Evolutionary conservation across 1,140 invertebrate species (phyloP).

Genomic region (Sarcophaga peregrina): DNA sequence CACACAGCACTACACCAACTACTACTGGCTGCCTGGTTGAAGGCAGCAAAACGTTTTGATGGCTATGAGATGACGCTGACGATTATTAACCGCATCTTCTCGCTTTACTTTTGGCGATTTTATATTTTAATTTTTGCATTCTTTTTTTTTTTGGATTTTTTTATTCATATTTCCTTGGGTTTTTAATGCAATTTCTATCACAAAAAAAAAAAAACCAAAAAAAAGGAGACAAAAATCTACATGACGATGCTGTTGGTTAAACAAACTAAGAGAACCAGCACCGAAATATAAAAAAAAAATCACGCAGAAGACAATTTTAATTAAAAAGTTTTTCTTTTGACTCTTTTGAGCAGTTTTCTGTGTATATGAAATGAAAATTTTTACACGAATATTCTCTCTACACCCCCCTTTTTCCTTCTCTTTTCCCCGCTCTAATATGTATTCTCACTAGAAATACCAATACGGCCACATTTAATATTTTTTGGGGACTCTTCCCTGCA

Average conservation of each 20-base stretch:
- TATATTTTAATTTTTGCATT: slow-evolving; percentile 16
- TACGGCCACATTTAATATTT: too few species aligned
- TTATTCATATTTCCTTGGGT: neutral
- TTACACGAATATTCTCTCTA: slow-evolving; percentile 28
- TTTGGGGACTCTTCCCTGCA: too few species aligned
- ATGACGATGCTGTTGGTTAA: too few species aligned
- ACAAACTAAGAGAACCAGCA: too few species aligned
- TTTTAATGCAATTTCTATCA: slow-evolving; percentile 14
- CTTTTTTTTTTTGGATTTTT: neutral
- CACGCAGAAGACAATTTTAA: slow-evolving; percentile 39
- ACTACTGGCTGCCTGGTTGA: neutral
- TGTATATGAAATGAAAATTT: slow-evolving; percentile 14
- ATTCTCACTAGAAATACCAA: too few species aligned
- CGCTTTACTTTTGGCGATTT: neutral
- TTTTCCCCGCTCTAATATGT: neutral
- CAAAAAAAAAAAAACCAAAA: too few species aligned
- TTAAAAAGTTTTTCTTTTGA: slow-evolving; percentile 41
- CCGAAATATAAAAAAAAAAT: neutral
- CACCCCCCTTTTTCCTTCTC: neutral
- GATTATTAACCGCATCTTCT: slow-evolving; percentile 38
- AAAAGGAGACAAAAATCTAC: too few species aligned
- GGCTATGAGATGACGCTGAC: slow-evolving; percentile 11
- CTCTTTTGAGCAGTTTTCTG: slow-evolving; percentile 9
- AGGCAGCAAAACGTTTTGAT: neutral
- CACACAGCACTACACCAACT: neutral